Evolutionary conservation across 92 coral and sea anemone species (phyloP), one percentile per base, ranked within the genome.

Genomic region (Chrysogorgia sp.): DNA sequence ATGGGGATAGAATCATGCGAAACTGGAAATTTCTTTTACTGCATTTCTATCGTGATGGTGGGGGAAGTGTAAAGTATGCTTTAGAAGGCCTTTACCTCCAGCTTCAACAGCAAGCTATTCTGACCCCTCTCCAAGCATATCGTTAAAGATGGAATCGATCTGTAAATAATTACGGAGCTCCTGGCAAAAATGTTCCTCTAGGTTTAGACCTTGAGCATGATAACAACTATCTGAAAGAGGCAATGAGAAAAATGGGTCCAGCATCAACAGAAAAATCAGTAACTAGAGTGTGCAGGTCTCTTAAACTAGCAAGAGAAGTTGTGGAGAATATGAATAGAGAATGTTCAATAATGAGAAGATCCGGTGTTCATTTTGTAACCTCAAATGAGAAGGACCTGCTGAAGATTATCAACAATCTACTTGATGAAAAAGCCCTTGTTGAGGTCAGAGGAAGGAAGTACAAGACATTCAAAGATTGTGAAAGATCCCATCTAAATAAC

Each of bases 131-230:
- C 3, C n/a, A 75, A 22, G 81, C 81, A 2, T 58, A 75, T n/a
- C 81, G 47, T 13, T 24, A 34, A 13, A 75, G 19, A 29, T 75
- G 74, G 74, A 40, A 40, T 40, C 59, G 77, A 3, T 29, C 49
- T 45, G 58, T 34, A 17, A 79, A 79, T 35, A 63, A 61, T 23
- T 1, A 33, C 9, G 80, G 80, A 34, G 80, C 66, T 4, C 32
- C 34, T 7, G 85, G 85, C 14, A 25, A 34, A 10, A 81, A 81
- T 55, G 78, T 71, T 45, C 61, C 63, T 7, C 78, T 48, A 0
- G 78, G 49, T 71, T 62, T 71, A 13, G 78, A 71, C n/a, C 78
- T 71, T 0, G 78, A 47, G 37, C 81, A 58, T 26, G 81, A 75
- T 71, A 75, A 75, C 28, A 75, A 75, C 67, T 75, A n/a, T n/a